A percentile compares a stretch with the other conserved stretches of the same genome.
Conservation (phyloP, 1,140 invertebrate species). For the Uloborus diversus region DNA sequence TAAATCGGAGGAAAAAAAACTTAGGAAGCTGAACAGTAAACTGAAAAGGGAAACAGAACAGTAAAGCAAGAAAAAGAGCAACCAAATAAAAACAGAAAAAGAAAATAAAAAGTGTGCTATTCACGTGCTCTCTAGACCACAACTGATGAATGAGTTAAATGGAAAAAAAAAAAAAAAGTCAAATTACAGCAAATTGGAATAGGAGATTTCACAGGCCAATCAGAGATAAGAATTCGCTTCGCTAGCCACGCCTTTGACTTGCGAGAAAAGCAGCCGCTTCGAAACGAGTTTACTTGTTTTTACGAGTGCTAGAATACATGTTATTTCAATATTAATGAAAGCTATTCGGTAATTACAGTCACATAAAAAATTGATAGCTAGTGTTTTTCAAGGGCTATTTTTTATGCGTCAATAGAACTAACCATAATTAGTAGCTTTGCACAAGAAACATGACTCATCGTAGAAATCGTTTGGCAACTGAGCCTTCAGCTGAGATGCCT, state of each 20-base stretch:
- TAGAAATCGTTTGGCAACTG: no score
- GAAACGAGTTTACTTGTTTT: no score
- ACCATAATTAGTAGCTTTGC: no score
- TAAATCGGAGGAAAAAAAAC: not conserved
- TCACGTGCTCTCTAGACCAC: not conserved
- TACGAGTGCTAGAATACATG: not conserved
- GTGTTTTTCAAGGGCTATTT: no score
- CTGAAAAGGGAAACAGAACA: not conserved
- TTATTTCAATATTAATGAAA: not conserved
- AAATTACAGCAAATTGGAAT: not conserved
- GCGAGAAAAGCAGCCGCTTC: not conserved
- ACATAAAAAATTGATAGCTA: not conserved
- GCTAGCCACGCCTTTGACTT: not conserved
- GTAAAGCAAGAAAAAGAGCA: not conserved
- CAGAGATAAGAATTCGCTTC: not conserved
- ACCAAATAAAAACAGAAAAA: not conserved
- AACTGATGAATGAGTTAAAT: not conserved
- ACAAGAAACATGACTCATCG: no score
- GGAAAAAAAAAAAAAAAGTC: not conserved
- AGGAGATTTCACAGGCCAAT: not conserved
- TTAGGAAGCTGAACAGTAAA: not conserved
- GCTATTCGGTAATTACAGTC: not conserved
- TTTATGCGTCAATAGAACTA: no score
- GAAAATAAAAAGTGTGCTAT: not conserved
- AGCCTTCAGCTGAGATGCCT: no score